Evolutionary conservation across 2,797 vertebrate species (phyloP), one percentile per base, ranked within the genome.

Genomic region (Enteromius afrohamiltoni): DNA sequence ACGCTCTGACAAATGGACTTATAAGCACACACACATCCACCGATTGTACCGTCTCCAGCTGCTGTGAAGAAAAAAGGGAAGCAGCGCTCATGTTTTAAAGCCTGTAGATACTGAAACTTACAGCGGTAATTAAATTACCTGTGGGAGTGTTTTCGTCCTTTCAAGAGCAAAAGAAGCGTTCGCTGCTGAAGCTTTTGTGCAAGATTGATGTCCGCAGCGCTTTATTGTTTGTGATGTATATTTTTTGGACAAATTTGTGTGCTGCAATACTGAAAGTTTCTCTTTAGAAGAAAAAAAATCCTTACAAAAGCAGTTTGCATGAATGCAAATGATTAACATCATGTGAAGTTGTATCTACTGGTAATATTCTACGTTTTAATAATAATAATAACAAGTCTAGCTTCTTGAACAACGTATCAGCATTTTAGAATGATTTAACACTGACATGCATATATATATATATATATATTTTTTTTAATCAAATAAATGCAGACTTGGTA

Each of bases 81-180:
- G 37, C 34, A 5, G 6, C 31, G 21, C 73, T 75, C 19, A 37
- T 75, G 51, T 37, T 55, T 75, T 40, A 40, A 77, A 55, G 29
- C n/a, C 53, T 42, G 37, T 45, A 60, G 37, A 60, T 62, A 16
- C 55, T 62, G 51, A 40, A 55, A 37, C 75, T 45, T 58, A 40
- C 51, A 23, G 6, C 73, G n/a, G 21, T 37, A 76, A 76, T 76
- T 76, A 76, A 76, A 76, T 76, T 5, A 58, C 73, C 34, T 58
- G 31, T 51, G 51, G 10, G 29, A 34, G 19, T 74, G 47, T 53
- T 58, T 34, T 40, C 34, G 3, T 75, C 21, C 31, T 58, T 58
- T 42, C 3, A 17, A 71, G 45, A 49, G 69, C 42, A 31, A 49
- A 49, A 71, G 42, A 49, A 49, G 19, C 14, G 29, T 29, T 55